Percentiles rank a stretch among this genome's conserved stretches.
phyloP scores from a whole-genome alignment of 2,113 vertebrate genomes.

The Merops nubicus region DNA sequence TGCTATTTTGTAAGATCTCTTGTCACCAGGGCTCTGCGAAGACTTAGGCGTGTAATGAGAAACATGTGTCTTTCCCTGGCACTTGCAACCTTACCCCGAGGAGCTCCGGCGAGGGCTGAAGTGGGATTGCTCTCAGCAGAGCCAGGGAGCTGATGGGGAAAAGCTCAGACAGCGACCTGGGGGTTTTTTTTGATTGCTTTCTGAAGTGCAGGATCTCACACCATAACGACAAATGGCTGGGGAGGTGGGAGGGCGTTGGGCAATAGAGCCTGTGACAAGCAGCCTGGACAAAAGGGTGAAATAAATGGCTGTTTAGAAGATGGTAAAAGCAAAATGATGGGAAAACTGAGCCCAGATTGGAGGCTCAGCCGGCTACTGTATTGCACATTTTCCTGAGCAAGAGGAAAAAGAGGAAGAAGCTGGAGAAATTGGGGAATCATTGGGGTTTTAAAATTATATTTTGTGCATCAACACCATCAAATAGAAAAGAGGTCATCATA shows the following conservation, averaged over 20 bases:
- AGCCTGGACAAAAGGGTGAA: neutral
- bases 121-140: slow-evolving; percentile 6
- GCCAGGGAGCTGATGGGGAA: neutral
- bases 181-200: neutral
- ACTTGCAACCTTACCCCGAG: slow-evolving; percentile 12
- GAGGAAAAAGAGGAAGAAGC: neutral
- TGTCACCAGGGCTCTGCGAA: slow-evolving; percentile 42
- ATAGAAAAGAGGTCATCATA: neutral
- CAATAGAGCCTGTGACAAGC: neutral
- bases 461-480: neutral
- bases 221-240: neutral
- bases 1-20: slow-evolving; percentile 17
- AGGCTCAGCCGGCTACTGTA: rapidly evolving
- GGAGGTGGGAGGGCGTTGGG: neutral
- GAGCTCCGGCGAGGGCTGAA: slow-evolving; percentile 26
- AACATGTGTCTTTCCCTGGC: slow-evolving; percentile 54
- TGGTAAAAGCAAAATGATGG: neutral
- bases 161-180: neutral
- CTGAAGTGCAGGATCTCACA: neutral
- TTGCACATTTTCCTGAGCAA: neutral
- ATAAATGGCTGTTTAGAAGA: neutral
- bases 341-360: neutral
- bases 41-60: slow-evolving; percentile 37
- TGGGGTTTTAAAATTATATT: neutral
- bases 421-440: neutral